Evolutionary conservation across 1,140 invertebrate species (phyloP).

Genomic region (Mercenaria mercenaria): DNA sequence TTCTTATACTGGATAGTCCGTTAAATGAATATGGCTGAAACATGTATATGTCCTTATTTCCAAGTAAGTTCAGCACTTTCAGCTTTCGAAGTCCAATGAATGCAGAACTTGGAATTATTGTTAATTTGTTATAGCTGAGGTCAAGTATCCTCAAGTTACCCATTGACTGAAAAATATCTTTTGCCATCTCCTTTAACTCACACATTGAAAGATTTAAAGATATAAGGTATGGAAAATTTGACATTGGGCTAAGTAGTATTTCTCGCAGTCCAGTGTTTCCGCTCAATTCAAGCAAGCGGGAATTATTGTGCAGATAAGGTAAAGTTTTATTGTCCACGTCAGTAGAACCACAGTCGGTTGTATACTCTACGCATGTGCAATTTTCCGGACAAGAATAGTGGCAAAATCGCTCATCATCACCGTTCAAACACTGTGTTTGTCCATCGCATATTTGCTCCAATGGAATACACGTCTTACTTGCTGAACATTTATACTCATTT

Average conservation of each 20-base stretch:
- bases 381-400: neutral
- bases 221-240: neutral
- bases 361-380: neutral
- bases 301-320: neutral
- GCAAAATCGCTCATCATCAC: neutral
- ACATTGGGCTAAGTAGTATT: neutral
- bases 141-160: neutral
- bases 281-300: neutral
- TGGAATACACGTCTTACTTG: neutral
- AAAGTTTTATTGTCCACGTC: neutral
- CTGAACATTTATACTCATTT: neutral
- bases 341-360: neutral
- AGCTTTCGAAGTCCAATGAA: slow-evolving; percentile 37
- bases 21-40: slow-evolving; percentile 40
- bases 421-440: neutral
- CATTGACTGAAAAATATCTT: neutral
- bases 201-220: neutral
- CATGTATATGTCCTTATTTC: slow-evolving; percentile 1
- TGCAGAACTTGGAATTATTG: neutral
- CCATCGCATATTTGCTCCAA: slow-evolving; percentile 22
- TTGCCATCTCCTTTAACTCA: neutral
- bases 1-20: slow-evolving; percentile 30
- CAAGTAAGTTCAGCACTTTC: slow-evolving; percentile 14
- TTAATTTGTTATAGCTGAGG: slow-evolving; percentile 1
- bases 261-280: neutral